Evolutionary conservation across 2,113 vertebrate species (phyloP).

Genomic region (Lagopus muta): DNA sequence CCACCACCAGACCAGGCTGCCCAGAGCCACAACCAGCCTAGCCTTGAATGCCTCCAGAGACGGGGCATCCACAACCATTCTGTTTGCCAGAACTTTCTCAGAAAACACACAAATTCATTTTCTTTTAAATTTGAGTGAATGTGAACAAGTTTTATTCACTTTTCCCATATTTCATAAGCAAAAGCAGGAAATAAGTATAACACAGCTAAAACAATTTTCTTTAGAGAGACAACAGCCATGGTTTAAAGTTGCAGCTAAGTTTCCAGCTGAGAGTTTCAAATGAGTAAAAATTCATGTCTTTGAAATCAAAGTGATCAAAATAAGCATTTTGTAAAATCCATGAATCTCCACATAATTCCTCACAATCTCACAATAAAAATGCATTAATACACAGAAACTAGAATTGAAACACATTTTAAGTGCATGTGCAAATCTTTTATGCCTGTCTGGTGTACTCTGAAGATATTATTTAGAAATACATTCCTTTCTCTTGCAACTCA

Average conservation of each 20-base stretch:
- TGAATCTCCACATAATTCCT: background rate
- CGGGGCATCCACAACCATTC: too few relatives aligned
- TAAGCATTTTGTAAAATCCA: background rate
- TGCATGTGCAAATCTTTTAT: background rate
- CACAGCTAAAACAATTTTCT: background rate
- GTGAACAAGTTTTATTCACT: background rate
- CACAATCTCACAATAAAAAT: background rate
- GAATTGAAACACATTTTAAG: background rate
- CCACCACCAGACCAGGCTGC: too few relatives aligned
- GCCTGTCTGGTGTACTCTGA: background rate
- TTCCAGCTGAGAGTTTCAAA: background rate
- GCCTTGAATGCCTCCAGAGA: too few relatives aligned
- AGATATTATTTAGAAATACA: conserved; percentile 11
- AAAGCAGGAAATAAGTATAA: background rate
- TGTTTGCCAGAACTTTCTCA: background rate
- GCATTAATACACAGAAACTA: background rate
- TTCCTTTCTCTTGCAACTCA: background rate
- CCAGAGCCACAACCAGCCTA: too few relatives aligned
- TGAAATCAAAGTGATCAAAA: background rate
- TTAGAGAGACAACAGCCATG: background rate
- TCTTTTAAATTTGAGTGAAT: background rate
- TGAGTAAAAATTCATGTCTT: background rate
- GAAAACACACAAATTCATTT: background rate
- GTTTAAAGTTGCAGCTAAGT: background rate
- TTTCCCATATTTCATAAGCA: background rate